Evolutionary conservation across 2,888 invertebrate species (phyloP).

Genomic region (Byasa hedistus): DNA sequence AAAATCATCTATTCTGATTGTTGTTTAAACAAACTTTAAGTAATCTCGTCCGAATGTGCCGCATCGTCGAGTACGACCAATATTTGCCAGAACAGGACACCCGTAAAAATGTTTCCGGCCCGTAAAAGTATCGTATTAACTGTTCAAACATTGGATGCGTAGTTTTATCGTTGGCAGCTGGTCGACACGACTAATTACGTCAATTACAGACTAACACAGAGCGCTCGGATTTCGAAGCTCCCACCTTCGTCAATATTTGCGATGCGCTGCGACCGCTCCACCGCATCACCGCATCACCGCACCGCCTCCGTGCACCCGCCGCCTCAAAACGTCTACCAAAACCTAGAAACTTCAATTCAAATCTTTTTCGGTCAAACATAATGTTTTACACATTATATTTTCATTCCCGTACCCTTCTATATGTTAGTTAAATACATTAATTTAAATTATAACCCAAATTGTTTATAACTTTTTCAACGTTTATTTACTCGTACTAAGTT

Average conservation of each 20-base stretch:
- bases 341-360: slow-evolving; percentile 2
- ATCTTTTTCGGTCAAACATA: slow-evolving; percentile 12
- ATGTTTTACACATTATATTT: neutral
- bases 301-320: slow-evolving; percentile 33
- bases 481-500: too few species aligned
- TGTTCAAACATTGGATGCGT: slow-evolving; percentile 63
- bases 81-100: slow-evolving; percentile 74
- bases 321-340: slow-evolving; percentile 22
- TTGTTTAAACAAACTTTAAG: slow-evolving; percentile 37
- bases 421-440: neutral
- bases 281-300: too few species aligned
- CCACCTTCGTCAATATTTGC: slow-evolving; percentile 79
- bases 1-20: neutral
- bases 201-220: slow-evolving; percentile 76
- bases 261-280: slow-evolving; percentile 39
- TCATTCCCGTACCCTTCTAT: neutral
- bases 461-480: too few species aligned
- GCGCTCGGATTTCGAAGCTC: slow-evolving; percentile 69
- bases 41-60: slow-evolving; percentile 56
- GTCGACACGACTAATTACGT: slow-evolving; percentile 79
- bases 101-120: slow-evolving; percentile 75
- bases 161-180: slow-evolving; percentile 69
- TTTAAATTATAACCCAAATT: too few species aligned
- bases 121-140: slow-evolving; percentile 75
- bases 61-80: slow-evolving; percentile 72